Base-by-base conservation (phyloP, 1,140 invertebrate species). In the Danaus melanippus region DNA sequence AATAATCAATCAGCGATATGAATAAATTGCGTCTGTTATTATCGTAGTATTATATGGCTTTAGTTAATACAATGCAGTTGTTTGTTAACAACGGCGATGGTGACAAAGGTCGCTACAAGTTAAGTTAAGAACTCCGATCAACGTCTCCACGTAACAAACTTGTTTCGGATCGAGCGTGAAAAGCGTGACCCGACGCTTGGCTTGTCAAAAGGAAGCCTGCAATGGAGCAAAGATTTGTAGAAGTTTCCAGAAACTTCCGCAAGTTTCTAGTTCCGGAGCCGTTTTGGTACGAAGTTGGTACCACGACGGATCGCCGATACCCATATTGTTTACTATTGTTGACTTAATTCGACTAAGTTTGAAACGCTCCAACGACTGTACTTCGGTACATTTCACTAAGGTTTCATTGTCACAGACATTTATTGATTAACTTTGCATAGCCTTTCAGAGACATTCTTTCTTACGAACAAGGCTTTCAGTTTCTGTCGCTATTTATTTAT, bases 201-300 rank as follows among this genome's bases (percentile, higher is more conserved):
- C 54, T 64, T 56, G 57, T 68, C 64, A 66, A 65, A 62, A 66
- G 68, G 64, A 64, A 67, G 62, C 62, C 67, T 48, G 48, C 52
- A 43, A 50, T 56, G 51, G 39, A 55, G 54, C 64, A 67, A 67
- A 72, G 60, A 62, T 60, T 62, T 53, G 45, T 12, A 50, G 50
- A 71, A 57, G 53, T 59, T 60, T 58, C 56, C 56, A 12, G 15
- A 10, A 47, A 32, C 6, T 32, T 47, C 46, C n/a, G 32, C 48
- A 50, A 50, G 51, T 46, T 53, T 12, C 54, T 44, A 32, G 21
- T 44, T 12, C 41, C 43, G 47, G 50, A 42, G 46, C 49, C 53
- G 15, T 47, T 56, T 60, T 49, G 32, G 51, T 32, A 58, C 53
- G 21, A 67, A 67, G 58, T 67, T 67, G 40, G 8, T 42, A 48